Conservation (phyloP, 1,140 invertebrate species). For the Nephila pilipes region DNA sequence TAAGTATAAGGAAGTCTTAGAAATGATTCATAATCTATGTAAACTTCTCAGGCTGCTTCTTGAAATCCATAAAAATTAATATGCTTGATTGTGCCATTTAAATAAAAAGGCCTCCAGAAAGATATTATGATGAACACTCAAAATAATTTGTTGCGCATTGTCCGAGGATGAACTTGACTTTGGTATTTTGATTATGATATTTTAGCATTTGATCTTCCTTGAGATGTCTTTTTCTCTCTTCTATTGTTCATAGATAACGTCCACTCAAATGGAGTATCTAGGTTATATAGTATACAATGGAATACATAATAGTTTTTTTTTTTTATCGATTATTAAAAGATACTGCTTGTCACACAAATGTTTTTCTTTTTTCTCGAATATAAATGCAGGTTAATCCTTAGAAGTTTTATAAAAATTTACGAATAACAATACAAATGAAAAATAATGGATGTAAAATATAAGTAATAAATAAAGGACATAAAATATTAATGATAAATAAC, state of each 20-base stretch:
- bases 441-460: too few species aligned
- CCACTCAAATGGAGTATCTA: too few species aligned
- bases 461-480: too few species aligned
- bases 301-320: too few species aligned
- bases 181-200: not conserved
- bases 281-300: too few species aligned
- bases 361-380: too few species aligned
- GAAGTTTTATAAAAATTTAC: too few species aligned
- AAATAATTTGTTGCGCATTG: not conserved
- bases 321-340: too few species aligned
- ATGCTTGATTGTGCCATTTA: not conserved
- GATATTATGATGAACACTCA: not conserved
- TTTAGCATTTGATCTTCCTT: not conserved
- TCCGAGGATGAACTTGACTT: not conserved
- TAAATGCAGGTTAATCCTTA: too few species aligned
- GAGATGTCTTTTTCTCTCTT: not conserved
- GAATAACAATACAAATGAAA: too few species aligned
- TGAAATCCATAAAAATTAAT: constrained; percentile 18
- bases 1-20: constrained; percentile 34
- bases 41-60: constrained; percentile 6
- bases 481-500: too few species aligned
- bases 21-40: not conserved
- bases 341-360: too few species aligned
- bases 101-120: not conserved
- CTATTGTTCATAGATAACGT: not conserved